Percentiles rank a stretch among this genome's conserved stretches.
Evolutionary conservation across 1,140 invertebrate species (phyloP).

Genomic region (Drosophila sucinea): DNA sequence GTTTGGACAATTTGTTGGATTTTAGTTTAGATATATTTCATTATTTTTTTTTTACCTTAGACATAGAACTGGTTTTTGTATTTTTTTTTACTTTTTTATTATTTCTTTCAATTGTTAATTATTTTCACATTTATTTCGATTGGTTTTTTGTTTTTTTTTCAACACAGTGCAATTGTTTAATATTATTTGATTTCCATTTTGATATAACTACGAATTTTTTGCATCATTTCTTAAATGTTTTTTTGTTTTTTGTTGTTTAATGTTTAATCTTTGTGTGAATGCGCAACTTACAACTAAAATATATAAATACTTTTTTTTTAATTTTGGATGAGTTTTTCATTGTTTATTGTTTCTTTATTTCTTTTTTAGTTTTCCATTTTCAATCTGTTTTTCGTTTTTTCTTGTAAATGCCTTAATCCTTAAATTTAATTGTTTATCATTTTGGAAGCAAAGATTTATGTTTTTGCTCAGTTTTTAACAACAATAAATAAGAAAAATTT

Average conservation of each 20-base stretch:
- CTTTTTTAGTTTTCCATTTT: conserved; percentile 25
- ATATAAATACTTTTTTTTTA: conserved; percentile 22
- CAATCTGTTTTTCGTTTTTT: background rate
- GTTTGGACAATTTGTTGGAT: background rate
- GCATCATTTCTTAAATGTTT: conserved; percentile 14
- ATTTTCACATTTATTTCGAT: conserved; percentile 26
- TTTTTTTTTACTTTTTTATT: conserved; percentile 1
- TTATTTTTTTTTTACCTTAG: conserved; percentile 42
- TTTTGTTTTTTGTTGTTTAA: background rate
- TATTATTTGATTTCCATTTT: conserved; percentile 35
- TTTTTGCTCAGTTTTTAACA: conserved; percentile 46
- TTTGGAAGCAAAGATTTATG: conserved; percentile 50
- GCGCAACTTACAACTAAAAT: conserved; percentile 18
- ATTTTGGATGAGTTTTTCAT: conserved; percentile 17
- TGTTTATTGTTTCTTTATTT: conserved; percentile 6
- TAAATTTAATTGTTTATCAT: conserved; percentile 29
- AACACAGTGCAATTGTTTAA: conserved; percentile 44
- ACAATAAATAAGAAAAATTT: conserved; percentile 39
- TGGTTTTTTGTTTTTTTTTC: conserved; percentile 8
- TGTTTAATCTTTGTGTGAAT: conserved; percentile 36
- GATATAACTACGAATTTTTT: conserved; percentile 29
- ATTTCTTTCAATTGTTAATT: conserved; percentile 28
- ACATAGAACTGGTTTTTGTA: conserved; percentile 25
- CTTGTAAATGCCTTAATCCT: conserved; percentile 54
- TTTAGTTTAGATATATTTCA: conserved; percentile 46